These are phyloP conservation scores for Pyrgus malvae DNA, from an alignment of 2,888 invertebrate species.

Conservation along the genomic window DNA sequence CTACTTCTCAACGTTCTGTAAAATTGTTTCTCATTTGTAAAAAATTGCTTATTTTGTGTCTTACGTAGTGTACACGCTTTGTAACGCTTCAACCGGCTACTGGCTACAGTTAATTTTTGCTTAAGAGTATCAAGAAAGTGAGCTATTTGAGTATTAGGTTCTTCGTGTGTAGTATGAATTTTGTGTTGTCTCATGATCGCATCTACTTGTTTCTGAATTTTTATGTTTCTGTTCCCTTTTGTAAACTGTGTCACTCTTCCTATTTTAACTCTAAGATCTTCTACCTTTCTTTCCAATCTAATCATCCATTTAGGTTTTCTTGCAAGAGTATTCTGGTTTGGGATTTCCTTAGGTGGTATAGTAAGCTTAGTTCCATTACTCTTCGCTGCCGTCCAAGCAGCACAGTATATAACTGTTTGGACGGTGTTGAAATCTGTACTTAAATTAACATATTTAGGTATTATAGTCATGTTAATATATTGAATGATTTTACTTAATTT, in stretches of 20 bases:
- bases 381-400: not conserved
- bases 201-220: not conserved
- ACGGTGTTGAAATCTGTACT: no score
- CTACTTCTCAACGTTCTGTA: not conserved
- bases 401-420: not conserved
- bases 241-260: constrained; percentile 1
- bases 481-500: not conserved
- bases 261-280: not conserved
- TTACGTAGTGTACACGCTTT: not conserved
- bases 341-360: no score
- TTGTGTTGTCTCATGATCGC: not conserved
- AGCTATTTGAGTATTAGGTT: not conserved
- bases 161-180: not conserved
- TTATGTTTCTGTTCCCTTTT: not conserved
- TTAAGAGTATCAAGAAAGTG: not conserved
- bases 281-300: not conserved
- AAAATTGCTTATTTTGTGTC: not conserved
- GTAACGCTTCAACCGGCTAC: not conserved
- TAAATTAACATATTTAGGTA: not conserved
- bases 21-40: not conserved
- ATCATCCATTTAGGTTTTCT: constrained; percentile 2
- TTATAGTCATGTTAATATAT: not conserved
- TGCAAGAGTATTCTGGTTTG: no score
- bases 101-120: not conserved
- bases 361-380: not conserved